A percentile compares a stretch with the other conserved stretches of the same genome.
Conservation (phyloP, 2,113 vertebrate species). For the Poeciliopsis turrubarensis region DNA sequence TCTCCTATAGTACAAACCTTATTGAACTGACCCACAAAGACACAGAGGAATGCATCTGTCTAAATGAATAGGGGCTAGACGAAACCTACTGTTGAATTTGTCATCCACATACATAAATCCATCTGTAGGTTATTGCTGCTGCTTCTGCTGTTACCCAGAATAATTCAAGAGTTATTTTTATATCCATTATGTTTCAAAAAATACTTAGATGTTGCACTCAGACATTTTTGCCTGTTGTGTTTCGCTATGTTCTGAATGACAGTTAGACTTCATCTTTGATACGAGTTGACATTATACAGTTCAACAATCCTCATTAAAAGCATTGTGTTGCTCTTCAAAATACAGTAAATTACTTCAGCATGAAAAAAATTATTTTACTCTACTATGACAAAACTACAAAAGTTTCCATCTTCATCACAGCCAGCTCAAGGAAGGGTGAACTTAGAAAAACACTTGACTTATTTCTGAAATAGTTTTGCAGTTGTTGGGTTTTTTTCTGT, state of each 20-base stretch:
- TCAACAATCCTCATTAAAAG: slow-evolving; percentile 25
- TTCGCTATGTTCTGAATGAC: slow-evolving; percentile 17
- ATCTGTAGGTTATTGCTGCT: slow-evolving; percentile 8
- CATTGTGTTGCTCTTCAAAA: slow-evolving; percentile 9
- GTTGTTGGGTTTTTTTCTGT: too few species aligned
- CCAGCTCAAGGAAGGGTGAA: too few species aligned
- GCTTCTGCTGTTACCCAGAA: neutral
- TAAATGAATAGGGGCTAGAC: slow-evolving; percentile 39
- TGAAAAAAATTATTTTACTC: slow-evolving; percentile 9
- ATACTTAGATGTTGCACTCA: slow-evolving; percentile 7
- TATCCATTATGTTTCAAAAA: neutral
- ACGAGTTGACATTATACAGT: slow-evolving; percentile 6
- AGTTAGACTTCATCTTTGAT: slow-evolving; percentile 9
- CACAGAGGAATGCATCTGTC: slow-evolving; percentile 40
- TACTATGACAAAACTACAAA: slow-evolving; percentile 9
- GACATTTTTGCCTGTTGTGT: slow-evolving; percentile 3
- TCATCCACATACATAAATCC: slow-evolving; percentile 13
- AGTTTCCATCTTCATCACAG: neutral
- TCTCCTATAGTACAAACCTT: slow-evolving; percentile 53
- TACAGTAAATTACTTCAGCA: slow-evolving; percentile 14
- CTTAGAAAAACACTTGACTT: too few species aligned
- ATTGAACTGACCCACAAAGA: slow-evolving; percentile 60
- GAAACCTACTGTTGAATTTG: slow-evolving; percentile 31
- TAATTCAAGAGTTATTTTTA: slow-evolving; percentile 17
- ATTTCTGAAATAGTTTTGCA: too few species aligned